Base-by-base conservation (phyloP, 2,888 invertebrate genomes). In the Phalera bucephala region DNA sequence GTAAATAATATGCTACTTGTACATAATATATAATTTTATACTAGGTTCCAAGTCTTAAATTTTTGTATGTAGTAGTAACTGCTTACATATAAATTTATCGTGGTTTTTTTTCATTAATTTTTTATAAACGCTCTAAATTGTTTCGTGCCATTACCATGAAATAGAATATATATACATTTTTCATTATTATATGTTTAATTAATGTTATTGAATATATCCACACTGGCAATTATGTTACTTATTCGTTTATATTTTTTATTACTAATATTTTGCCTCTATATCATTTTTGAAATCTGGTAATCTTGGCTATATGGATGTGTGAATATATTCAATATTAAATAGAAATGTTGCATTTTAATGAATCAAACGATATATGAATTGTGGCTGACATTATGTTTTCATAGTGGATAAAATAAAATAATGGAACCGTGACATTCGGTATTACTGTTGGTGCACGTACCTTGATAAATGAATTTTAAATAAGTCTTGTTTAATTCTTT, bases 391-490 rank as follows among this genome's bases (percentile, higher is more conserved):
- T 17, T 1, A 13, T 6, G 11, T 29, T 17, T 60, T 66, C 51
- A 64, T 45, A 70, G 64, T 79, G 71, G 65, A 71, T 68, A 58
- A 59, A 50, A 49, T 39, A 53, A 21, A 21, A 9, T 27, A 27
- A 14, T 27, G 8, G 14, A n/a, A 17, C 3, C 14, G 14, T 4
- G 4, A 3, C 14, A 4, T 27, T 46, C 44, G 42, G 33, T 37
- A 42, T 64, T 53, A 54, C 59, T 64, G 52, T 67, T 65, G 79
- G 75, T 80, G 78, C 72, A 52, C 65, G 71, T 78, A 80, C 81
- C 79, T 71, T 72, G 52, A 77, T 80, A 80, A 83, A 83, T 73
- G 64, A 66, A 77, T 73, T 70, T 9, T 53, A 63, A 78, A 67
- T 61, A 65, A 61, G 21, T 29, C 20, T 46, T 52, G 45, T 45